phyloP scores from a whole-genome alignment of 2,888 invertebrate species.

The Eugnorisma glareosa region DNA sequence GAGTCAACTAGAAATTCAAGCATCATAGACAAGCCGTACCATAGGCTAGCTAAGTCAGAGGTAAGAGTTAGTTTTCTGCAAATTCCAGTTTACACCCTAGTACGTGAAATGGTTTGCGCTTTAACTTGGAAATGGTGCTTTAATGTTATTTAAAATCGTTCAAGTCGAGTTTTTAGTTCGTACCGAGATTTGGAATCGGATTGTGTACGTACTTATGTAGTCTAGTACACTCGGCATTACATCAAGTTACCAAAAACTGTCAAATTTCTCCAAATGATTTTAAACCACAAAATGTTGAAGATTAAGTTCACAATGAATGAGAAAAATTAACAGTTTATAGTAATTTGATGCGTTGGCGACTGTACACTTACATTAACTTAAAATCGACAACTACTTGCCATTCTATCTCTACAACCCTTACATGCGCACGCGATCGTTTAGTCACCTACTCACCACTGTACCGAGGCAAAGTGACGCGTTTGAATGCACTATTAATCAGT shows the following conservation, averaged over 20 bases:
- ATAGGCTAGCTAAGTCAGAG: background rate
- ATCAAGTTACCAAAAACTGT: too few relatives aligned
- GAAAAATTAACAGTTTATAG: too few relatives aligned
- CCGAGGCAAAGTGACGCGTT: conserved; percentile 8
- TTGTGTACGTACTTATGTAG: too few relatives aligned
- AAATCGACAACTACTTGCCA: background rate
- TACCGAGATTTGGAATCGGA: background rate
- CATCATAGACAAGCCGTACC: background rate
- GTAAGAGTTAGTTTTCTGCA: background rate
- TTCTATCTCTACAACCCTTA: background rate
- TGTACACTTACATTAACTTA: too few relatives aligned
- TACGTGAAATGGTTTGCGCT: background rate
- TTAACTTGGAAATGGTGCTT: background rate
- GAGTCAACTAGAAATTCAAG: background rate
- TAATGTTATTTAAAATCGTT: background rate
- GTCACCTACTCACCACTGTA: conserved; percentile 17
- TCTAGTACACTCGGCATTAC: too few relatives aligned
- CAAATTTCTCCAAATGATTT: too few relatives aligned
- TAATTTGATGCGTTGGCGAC: too few relatives aligned
- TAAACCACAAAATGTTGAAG: too few relatives aligned
- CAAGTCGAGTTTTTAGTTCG: too few relatives aligned
- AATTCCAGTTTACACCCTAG: background rate
- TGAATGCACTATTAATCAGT: conserved; percentile 43
- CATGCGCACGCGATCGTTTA: conserved; percentile 24
- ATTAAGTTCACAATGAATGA: too few relatives aligned